Evolutionary conservation across 1,140 invertebrate genomes (phyloP).

Genomic region (Centruroides sculpturatus): DNA sequence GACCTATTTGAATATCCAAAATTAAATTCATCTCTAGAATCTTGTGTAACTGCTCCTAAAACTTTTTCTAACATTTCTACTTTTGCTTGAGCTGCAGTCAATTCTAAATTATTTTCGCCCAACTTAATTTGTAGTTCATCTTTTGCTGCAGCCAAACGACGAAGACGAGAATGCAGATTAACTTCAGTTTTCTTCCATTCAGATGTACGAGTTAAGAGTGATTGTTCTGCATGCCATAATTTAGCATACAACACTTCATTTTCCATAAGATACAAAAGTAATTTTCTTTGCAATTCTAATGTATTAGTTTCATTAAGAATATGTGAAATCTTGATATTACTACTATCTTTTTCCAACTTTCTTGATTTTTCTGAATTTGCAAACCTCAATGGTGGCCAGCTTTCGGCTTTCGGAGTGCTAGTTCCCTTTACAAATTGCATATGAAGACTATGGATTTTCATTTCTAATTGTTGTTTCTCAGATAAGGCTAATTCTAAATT

Average conservation of each 20-base stretch:
- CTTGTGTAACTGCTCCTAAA: slow-evolving; percentile 6
- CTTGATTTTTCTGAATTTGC: neutral
- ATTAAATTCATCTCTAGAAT: slow-evolving; percentile 1
- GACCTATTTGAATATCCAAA: no score
- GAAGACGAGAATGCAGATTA: slow-evolving; percentile 2
- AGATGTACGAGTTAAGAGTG: neutral
- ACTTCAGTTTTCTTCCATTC: slow-evolving; percentile 5
- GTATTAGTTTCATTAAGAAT: slow-evolving; percentile 65
- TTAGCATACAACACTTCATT: slow-evolving; percentile 47
- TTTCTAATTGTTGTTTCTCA: slow-evolving; percentile 35
- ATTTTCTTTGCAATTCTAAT: slow-evolving; percentile 62
- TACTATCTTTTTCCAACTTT: neutral
- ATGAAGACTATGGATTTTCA: slow-evolving; percentile 31
- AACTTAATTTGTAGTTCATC: slow-evolving; percentile 5
- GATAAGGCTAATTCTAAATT: neutral
- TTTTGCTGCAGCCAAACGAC: slow-evolving; percentile 10
- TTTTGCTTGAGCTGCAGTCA: slow-evolving; percentile 2
- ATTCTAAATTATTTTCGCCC: slow-evolving; percentile 11
- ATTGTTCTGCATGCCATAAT: slow-evolving; percentile 3
- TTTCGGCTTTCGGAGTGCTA: neutral
- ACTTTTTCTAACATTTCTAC: slow-evolving; percentile 10
- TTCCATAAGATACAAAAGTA: slow-evolving; percentile 62
- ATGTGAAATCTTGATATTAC: slow-evolving; percentile 51
- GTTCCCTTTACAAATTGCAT: slow-evolving; percentile 25
- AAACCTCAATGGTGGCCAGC: neutral